Conservation (phyloP, 2,113 vertebrate species). For the Seriola dumerili region DNA sequence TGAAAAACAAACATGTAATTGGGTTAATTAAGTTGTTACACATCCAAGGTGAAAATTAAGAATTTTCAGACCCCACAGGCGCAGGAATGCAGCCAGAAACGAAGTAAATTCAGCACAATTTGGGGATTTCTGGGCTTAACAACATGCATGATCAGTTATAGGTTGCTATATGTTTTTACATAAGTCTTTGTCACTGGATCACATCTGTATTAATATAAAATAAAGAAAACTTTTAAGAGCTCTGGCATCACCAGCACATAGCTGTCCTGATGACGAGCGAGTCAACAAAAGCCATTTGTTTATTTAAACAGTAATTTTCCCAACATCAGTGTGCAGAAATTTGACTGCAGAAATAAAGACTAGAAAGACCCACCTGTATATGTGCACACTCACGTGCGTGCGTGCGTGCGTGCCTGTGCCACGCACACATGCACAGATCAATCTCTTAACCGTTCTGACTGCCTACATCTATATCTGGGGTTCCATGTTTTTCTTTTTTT, state of each 20-base stretch:
- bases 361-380: slow-evolving; percentile 18
- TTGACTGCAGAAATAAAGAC: slow-evolving; percentile 55
- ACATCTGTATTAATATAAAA: not conserved
- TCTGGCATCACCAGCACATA: slow-evolving; percentile 1
- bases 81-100: not conserved
- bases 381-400: not conserved
- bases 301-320: slow-evolving; percentile 29
- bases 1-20: not conserved
- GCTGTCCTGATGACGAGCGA: slow-evolving; percentile 49
- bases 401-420: no score
- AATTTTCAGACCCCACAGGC: not conserved
- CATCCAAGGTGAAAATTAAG: not conserved
- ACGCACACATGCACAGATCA: slow-evolving; percentile 24
- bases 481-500: slow-evolving; percentile 24
- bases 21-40: not conserved
- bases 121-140: no score
- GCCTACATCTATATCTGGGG: slow-evolving; percentile 48
- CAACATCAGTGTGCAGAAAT: slow-evolving; percentile 48
- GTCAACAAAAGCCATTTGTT: slow-evolving; percentile 26
- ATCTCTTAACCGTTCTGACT: slow-evolving; percentile 40
- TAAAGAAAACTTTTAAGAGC: slow-evolving; percentile 3
- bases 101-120: not conserved
- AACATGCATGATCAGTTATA: not conserved
- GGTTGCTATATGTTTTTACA: not conserved
- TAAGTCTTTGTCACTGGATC: not conserved